phyloP scores from a whole-genome alignment of 1,140 invertebrate genomes.

The Ooceraea biroi region DNA sequence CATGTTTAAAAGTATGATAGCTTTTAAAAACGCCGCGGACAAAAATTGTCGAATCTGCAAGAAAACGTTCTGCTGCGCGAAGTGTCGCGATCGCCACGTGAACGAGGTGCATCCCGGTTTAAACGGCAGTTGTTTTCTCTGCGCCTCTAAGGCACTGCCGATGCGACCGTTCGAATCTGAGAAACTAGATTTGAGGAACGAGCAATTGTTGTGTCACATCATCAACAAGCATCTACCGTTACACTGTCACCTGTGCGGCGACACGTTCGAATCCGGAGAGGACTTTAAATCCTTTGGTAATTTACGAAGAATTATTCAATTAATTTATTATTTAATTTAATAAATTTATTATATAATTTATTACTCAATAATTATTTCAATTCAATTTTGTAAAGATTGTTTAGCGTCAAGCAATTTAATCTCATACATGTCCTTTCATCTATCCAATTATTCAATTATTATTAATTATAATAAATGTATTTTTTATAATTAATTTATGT shows the following conservation, averaged over 20 bases:
- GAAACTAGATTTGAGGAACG: conserved; percentile 53
- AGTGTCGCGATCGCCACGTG: conserved; percentile 72
- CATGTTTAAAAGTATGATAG: too few relatives aligned
- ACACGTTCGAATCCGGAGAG: conserved; percentile 57
- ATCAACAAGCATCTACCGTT: conserved; percentile 73
- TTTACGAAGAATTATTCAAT: too few relatives aligned
- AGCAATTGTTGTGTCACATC: conserved; percentile 70
- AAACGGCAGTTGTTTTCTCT: conserved; percentile 70
- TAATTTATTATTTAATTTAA: too few relatives aligned
- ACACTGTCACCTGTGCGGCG: conserved; percentile 69
- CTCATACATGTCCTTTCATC: background rate
- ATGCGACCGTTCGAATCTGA: conserved; percentile 24
- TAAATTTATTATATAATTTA: too few relatives aligned
- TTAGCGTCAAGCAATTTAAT: too few relatives aligned
- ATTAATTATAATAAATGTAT: too few relatives aligned
- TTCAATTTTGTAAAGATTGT: too few relatives aligned
- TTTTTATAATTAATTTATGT: background rate
- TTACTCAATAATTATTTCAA: too few relatives aligned
- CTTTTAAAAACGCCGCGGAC: background rate
- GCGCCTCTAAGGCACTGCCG: conserved; percentile 59
- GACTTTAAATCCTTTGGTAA: conserved; percentile 71
- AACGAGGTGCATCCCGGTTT: conserved; percentile 65
- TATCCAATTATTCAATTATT: background rate
- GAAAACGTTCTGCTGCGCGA: conserved; percentile 75
- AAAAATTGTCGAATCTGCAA: conserved; percentile 70